Percentiles rank a stretch among this genome's conserved stretches.
phyloP scores from a whole-genome alignment of 2,888 invertebrate genomes.

The Papilio elwesi region DNA sequence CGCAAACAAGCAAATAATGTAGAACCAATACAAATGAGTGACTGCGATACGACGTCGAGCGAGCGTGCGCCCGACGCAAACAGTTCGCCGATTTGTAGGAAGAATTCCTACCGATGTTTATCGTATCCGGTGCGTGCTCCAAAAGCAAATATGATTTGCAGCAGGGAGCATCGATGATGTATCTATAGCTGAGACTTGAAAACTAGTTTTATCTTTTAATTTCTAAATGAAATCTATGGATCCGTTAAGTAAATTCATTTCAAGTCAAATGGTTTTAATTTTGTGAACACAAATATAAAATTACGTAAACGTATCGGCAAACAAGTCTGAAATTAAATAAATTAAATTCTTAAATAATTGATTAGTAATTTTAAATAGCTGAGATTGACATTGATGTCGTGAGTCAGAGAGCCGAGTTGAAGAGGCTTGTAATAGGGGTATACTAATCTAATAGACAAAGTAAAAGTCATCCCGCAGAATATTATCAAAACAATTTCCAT shows the following conservation, averaged over 20 bases:
- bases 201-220: background rate
- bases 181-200: background rate
- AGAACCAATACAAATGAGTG: conserved; percentile 81
- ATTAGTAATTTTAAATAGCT: background rate
- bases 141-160: conserved; percentile 62
- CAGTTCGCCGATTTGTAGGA: conserved; percentile 79
- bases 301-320: no score
- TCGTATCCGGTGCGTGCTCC: conserved; percentile 72
- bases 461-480: background rate
- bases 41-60: conserved; percentile 72
- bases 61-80: conserved; percentile 78
- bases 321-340: no score
- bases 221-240: no score
- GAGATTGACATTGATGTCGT: background rate
- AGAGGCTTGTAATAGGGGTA: background rate
- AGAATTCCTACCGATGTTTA: conserved; percentile 81
- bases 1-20: conserved; percentile 83
- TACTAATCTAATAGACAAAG: background rate
- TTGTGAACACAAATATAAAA: no score
- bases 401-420: background rate
- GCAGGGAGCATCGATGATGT: conserved; percentile 3
- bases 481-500: conserved; percentile 8
- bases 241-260: no score
- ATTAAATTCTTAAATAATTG: background rate
- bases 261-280: no score